These are phyloP conservation scores for Baryphthengus martii DNA, from an alignment of 2,113 vertebrate genomes.

Conservation along the genomic window DNA sequence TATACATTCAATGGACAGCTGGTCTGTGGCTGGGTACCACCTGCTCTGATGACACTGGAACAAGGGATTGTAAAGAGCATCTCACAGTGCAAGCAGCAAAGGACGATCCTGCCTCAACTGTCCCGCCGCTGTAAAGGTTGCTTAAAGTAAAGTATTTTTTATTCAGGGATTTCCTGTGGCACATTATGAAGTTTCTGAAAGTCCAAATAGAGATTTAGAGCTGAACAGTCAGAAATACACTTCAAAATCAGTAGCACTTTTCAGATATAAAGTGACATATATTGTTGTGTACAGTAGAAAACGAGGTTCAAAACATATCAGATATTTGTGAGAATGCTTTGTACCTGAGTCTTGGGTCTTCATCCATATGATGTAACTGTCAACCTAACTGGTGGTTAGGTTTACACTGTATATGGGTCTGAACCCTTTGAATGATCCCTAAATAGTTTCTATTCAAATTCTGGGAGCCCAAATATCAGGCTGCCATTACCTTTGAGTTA, in stretches of 20 bases:
- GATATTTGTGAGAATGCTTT: neutral
- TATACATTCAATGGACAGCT: neutral
- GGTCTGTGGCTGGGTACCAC: neutral
- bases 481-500: neutral
- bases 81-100: neutral
- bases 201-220: neutral
- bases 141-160: neutral
- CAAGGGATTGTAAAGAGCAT: neutral
- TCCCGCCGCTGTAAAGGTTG: neutral
- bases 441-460: neutral
- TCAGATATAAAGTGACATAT: neutral
- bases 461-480: neutral
- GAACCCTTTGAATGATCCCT: neutral
- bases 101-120: neutral
- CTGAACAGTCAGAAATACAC: neutral
- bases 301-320: neutral
- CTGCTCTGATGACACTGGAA: neutral
- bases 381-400: neutral
- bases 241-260: neutral
- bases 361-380: neutral
- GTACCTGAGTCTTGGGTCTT: neutral
- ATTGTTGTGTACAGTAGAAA: neutral
- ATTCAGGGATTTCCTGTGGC: neutral
- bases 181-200: neutral
- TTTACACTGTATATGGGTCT: neutral